Evolutionary conservation across 2,797 vertebrate species (phyloP), one percentile per base, ranked within the genome.

Genomic region (Notolepis coatsorum): DNA sequence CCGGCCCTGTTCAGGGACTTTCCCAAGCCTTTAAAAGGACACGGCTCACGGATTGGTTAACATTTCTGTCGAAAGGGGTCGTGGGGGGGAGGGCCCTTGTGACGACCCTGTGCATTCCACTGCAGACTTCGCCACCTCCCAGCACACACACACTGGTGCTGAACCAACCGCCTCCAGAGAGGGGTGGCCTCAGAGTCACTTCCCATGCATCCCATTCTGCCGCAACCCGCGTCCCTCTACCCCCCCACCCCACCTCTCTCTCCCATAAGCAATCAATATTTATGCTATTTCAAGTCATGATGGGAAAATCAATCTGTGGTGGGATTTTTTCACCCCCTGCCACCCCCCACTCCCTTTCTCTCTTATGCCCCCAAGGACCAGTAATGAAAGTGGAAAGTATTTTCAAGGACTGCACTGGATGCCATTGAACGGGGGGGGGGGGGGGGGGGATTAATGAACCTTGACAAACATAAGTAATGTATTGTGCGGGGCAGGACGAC

Each of bases 301-400:
- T 87, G 84, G 80, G 57, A 92, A 93, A 93, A 93, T 91, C 84
- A 90, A 88, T 90, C 54, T 48, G 56, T 23, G 48, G 72, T 46
- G 58, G 15, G 33, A 80, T 80, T 85, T 79, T 72, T 5, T 10
- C 30, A 28, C 23, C 15, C 17, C 9, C 38, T 23, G 38, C 37
- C 17, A 3, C 28, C 27, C 71, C 17, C 30, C 2, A 25, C 50
- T 61, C 47, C 59, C 49, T 35, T 82, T 67, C 61, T 56, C 30
- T 54, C 56, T 7, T 0, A 51, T 73, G 47, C 73, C 79, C 91
- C 73, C 5, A 41, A 91, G 68, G 83, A 90, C 27, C 17, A 38
- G 37, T 78, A 85, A 69, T 73, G 72, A 80, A 79, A 87, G 63
- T 84, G 82, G 74, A 89, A 89, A 88, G 68, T 79, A 35, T 88